A percentile compares a stretch with the other conserved stretches of the same genome.
phyloP scores from a whole-genome alignment of 2,113 vertebrate species.

The Percina caprodes region DNA sequence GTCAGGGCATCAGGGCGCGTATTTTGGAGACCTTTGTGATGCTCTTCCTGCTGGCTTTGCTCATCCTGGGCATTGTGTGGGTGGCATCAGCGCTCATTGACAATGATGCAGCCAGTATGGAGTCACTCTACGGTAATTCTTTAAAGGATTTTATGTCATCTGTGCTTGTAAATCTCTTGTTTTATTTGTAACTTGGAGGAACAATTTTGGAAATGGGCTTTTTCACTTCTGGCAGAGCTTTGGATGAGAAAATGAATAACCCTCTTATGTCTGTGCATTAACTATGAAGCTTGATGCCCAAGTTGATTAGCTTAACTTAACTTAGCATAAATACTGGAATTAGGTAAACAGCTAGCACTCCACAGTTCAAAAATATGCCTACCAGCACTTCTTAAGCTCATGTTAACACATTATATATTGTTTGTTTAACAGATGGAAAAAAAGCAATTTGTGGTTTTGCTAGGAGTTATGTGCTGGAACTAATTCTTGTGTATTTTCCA shows the following conservation, averaged over 20 bases:
- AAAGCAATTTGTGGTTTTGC: neutral
- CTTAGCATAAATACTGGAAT: constrained; percentile 1
- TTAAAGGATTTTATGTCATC: neutral
- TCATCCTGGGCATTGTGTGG: constrained; percentile 97
- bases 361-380: too few species aligned
- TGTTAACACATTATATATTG: too few species aligned
- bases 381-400: too few species aligned
- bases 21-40: constrained; percentile 97
- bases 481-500: neutral
- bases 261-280: neutral
- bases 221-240: neutral
- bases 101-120: constrained; percentile 96
- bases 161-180: neutral
- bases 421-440: too few species aligned
- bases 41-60: constrained; percentile 93
- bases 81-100: constrained; percentile 96
- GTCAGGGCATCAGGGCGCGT: constrained; percentile 93
- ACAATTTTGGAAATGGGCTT: neutral
- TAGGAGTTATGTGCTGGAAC: neutral
- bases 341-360: too few species aligned
- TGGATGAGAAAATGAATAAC: neutral
- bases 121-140: constrained; percentile 93
- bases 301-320: neutral
- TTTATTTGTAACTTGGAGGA: neutral
- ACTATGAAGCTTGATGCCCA: neutral